Conservation (phyloP, 2,888 invertebrate genomes). For the Galeopsomyia nigrocyanea region DNA sequence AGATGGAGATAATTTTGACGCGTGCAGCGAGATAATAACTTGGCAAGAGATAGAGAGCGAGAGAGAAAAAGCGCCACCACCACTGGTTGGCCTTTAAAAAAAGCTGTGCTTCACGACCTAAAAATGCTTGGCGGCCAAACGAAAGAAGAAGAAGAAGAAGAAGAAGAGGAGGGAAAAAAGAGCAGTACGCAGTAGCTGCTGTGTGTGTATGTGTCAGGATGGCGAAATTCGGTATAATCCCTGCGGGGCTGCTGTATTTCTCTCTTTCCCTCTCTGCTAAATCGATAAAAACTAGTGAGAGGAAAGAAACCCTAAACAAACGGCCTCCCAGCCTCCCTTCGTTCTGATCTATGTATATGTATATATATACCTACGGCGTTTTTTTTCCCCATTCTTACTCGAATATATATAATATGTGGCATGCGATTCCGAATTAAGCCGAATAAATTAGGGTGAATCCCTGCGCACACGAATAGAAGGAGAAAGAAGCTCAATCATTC, state of each 20-base stretch:
- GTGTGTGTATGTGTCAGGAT: conserved; percentile 12
- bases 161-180: conserved; percentile 25
- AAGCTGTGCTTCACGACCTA: no score
- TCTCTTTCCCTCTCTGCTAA: conserved; percentile 13
- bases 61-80: no score
- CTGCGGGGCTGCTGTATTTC: conserved; percentile 24
- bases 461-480: no score
- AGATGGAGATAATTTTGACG: no score
- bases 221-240: conserved; percentile 38
- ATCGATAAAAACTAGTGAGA: conserved; percentile 34
- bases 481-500: no score
- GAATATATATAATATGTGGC: no score
- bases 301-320: conserved; percentile 21
- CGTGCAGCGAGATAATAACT: no score
- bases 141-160: conserved; percentile 1
- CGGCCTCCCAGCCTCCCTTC: not conserved
- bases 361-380: not conserved
- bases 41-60: not conserved
- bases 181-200: not conserved
- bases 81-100: no score
- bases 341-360: not conserved
- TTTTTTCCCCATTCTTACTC: not conserved
- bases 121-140: no score
- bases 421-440: not conserved
- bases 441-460: no score